These are phyloP conservation scores for Enteromius unitaeniatus DNA, from an alignment of 2,797 vertebrate species.

Conservation along the genomic window DNA sequence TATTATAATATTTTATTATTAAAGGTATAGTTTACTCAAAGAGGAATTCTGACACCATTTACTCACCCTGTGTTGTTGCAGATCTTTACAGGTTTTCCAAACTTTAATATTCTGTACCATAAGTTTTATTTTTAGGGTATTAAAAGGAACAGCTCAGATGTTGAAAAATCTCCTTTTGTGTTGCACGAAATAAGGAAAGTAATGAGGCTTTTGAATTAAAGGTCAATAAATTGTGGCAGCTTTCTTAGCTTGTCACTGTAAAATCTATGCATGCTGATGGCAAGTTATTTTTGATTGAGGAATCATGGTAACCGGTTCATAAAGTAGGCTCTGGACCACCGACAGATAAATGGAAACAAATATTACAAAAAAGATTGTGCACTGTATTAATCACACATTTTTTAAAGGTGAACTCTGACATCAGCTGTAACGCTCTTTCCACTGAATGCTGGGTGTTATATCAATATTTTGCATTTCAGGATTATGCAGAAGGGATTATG, in stretches of 20 bases:
- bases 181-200: background rate
- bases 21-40: constrained; percentile 5
- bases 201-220: background rate
- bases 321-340: background rate
- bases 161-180: background rate
- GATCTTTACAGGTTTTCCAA: background rate
- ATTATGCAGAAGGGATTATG: constrained; percentile 12
- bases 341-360: background rate
- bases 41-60: background rate
- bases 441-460: background rate
- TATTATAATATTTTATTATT: background rate
- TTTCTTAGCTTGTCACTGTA: background rate
- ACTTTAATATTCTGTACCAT: background rate
- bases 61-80: background rate
- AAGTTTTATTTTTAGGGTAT: background rate
- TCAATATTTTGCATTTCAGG: constrained; percentile 4
- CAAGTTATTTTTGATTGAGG: background rate
- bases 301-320: background rate
- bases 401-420: background rate
- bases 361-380: background rate
- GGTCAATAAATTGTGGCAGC: background rate
- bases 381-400: background rate
- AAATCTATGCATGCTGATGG: background rate
- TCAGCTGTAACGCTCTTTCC: background rate
- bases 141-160: background rate